Percentiles rank a stretch among this genome's conserved stretches.
These are phyloP conservation scores for Callocephalon fimbriatum DNA, from an alignment of 2,113 vertebrate species.

Conservation along the genomic window DNA sequence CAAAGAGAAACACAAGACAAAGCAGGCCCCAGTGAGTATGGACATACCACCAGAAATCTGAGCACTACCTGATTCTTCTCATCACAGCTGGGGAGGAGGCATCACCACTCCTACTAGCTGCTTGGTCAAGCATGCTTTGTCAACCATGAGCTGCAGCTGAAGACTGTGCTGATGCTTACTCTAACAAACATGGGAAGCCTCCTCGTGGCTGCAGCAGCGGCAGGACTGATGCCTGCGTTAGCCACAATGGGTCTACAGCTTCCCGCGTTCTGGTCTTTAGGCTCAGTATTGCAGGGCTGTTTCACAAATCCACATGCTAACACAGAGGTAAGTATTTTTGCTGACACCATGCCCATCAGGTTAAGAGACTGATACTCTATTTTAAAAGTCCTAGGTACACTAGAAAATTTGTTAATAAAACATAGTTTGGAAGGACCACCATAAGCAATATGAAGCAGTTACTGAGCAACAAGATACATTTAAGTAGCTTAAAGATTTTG, in stretches of 20 bases:
- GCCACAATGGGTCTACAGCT: accelerated
- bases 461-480: neutral
- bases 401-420: neutral
- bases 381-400: neutral
- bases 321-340: neutral
- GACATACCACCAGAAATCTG: neutral
- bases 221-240: neutral
- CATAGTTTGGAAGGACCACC: neutral
- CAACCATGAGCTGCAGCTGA: neutral
- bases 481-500: neutral
- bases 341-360: neutral
- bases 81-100: neutral
- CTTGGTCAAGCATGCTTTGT: neutral
- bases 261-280: neutral
- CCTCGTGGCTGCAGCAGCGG: accelerated
- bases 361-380: neutral
- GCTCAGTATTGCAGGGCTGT: neutral
- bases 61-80: neutral
- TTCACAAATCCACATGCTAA: neutral
- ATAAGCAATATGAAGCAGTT: neutral
- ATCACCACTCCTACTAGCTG: neutral
- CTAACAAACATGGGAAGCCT: neutral
- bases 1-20: neutral
- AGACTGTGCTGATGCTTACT: accelerated
- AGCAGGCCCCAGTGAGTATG: neutral